Base-by-base conservation (phyloP, 2,888 invertebrate species). In the Crocallis elinguaria region DNA sequence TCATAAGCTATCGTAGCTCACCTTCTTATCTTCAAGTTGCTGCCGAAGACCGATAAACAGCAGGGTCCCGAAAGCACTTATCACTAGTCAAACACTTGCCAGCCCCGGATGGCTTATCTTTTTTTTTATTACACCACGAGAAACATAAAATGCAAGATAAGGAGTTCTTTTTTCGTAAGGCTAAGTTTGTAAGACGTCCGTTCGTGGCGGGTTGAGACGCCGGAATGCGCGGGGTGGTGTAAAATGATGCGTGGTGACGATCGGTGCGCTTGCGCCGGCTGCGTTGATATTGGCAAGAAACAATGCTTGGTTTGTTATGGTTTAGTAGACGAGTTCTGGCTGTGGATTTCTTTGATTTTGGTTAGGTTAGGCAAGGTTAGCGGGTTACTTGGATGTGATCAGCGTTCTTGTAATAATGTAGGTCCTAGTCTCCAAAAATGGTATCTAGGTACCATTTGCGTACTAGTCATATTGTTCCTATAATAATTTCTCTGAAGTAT, bases 1-100 rank as follows among this genome's bases (percentile, higher is more conserved):
- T 88, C 86, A 64, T 77, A 77, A 89, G 88, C 84, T 88, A 90
- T 90, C 90, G 77, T 63, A 61, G 77, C 89, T 90, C 87, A 90
- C 89, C 90, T 88, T 60, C 66, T 90, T 90, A 90, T 90, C 90
- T 76, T 25, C 57, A 77, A 82, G 81, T 79, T 67, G 82, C 73
- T 71, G 77, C 72, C 69, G 79, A 77, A 75, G 72, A 78, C 70
- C 77, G 84, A 84, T 84, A 86, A 81, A 73, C 19, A 8, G 59
- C 52, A 64, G 65, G 73, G 73, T 78, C 82, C 86, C 77, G 70
- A 83, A 86, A 79, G 75, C 74, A 73, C 61, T 67, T 75, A 79
- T 79, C 88, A 87, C 86, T 74, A 69, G 77, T 78, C 79, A 79
- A 86, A 84, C 87, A 86, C 86, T 76, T 61, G 64, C 65, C 62